Conservation (phyloP, 2,888 invertebrate genomes). For the Ectropis crepuscularia region DNA sequence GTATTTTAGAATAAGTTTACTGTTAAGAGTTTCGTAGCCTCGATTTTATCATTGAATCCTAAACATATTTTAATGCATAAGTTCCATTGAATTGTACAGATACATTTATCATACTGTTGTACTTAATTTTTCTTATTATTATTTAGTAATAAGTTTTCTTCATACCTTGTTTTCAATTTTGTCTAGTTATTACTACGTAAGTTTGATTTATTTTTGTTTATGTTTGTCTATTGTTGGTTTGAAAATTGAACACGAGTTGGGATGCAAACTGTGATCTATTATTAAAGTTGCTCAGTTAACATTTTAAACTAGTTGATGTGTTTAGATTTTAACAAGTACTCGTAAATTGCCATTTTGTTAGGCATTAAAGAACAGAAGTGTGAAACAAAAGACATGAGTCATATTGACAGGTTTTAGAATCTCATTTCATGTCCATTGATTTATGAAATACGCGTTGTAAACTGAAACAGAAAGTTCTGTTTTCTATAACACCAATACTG, state of each 20-base stretch:
- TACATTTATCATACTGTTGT: constrained; percentile 66
- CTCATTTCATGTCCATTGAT: constrained; percentile 17
- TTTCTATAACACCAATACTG: no score
- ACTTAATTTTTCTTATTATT: constrained; percentile 54
- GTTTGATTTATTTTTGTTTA: constrained; percentile 47
- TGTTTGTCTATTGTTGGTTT: constrained; percentile 39
- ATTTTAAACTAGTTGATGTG: constrained; percentile 62
- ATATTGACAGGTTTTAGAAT: constrained; percentile 21
- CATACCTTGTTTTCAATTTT: constrained; percentile 43
- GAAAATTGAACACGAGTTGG: constrained; percentile 19
- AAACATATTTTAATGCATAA: constrained; percentile 49
- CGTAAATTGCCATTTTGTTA: constrained; percentile 21
- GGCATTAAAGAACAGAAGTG: constrained; percentile 1
- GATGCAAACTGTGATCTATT: constrained; percentile 29
- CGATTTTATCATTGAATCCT: constrained; percentile 15
- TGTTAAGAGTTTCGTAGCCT: constrained; percentile 43
- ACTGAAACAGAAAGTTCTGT: no score
- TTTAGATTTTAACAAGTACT: constrained; percentile 48
- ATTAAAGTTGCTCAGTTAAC: constrained; percentile 74
- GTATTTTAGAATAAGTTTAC: constrained; percentile 50
- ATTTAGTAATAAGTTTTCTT: constrained; percentile 49
- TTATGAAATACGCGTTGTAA: not conserved
- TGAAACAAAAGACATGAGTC: constrained; percentile 1
- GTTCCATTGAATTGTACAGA: constrained; percentile 57
- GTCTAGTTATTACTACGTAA: constrained; percentile 45